These are phyloP conservation scores for Pimephales promelas DNA, from an alignment of 2,113 vertebrate species.

Conservation along the genomic window DNA sequence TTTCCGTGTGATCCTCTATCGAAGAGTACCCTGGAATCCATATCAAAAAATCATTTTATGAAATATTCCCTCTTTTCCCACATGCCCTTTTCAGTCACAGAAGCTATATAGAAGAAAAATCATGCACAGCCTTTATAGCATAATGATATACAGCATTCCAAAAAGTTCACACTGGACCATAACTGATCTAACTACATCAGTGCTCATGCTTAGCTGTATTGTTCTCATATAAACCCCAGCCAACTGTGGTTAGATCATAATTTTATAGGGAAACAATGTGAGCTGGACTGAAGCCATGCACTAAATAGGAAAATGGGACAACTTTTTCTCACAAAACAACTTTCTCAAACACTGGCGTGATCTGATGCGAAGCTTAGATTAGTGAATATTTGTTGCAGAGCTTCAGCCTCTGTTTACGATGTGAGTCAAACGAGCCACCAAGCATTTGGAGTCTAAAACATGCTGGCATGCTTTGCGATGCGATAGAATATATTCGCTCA, in stretches of 20 bases:
- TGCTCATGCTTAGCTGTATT: background rate
- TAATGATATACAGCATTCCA: background rate
- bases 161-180: background rate
- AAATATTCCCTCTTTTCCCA: constrained; percentile 11
- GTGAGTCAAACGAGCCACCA: constrained; percentile 6
- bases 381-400: constrained; percentile 44
- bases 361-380: constrained; percentile 36
- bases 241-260: constrained; percentile 11
- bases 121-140: background rate
- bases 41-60: background rate
- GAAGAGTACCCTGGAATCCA: background rate
- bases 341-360: constrained; percentile 21
- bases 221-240: constrained; percentile 5
- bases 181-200: background rate
- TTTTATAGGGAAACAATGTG: constrained; percentile 19
- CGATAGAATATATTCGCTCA: background rate
- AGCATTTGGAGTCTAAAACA: background rate
- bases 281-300: constrained; percentile 4
- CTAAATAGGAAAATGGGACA: constrained; percentile 14
- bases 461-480: background rate
- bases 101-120: background rate
- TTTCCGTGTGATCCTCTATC: background rate
- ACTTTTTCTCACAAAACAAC: background rate
- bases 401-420: constrained; percentile 26
- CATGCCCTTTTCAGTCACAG: background rate